phyloP scores from a whole-genome alignment of 2,888 invertebrate species.

The Serrognathus titanus region DNA sequence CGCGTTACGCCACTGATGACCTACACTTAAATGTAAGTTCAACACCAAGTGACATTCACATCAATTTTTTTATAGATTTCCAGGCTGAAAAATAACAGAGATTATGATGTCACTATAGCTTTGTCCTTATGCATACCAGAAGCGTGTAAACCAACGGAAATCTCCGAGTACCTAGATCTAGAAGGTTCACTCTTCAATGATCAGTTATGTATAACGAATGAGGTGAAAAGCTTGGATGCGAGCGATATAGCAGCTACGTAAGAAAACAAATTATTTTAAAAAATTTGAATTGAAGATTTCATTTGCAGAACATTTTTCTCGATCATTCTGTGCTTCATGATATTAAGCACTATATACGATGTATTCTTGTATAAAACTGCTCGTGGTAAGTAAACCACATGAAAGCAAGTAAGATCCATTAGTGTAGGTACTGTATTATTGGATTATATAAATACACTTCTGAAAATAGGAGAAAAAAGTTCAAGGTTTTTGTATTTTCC shows the following conservation, averaged over 20 bases:
- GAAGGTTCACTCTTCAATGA: not conserved
- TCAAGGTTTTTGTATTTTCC: constrained; percentile 10
- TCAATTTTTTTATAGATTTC: too few relatives aligned
- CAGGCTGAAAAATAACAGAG: too few relatives aligned
- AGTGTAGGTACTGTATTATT: too few relatives aligned
- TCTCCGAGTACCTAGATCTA: constrained; percentile 1
- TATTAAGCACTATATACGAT: not conserved
- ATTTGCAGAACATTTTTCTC: not conserved
- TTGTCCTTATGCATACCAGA: constrained; percentile 15
- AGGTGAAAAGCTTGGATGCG: not conserved
- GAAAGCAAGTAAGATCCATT: too few relatives aligned
- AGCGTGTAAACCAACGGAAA: constrained; percentile 12
- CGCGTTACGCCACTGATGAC: too few relatives aligned
- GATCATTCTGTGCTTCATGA: not conserved
- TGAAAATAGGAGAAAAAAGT: too few relatives aligned
- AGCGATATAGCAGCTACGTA: not conserved
- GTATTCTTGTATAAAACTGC: not conserved
- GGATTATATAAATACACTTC: not conserved
- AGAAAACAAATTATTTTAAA: not conserved
- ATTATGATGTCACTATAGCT: not conserved
- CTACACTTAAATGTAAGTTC: too few relatives aligned
- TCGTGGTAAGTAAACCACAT: not conserved
- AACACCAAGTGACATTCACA: too few relatives aligned
- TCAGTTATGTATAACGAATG: not conserved
- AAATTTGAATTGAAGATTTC: not conserved